Evolutionary conservation across 2,797 vertebrate species (phyloP), one percentile per base, ranked within the genome.

Genomic region (Nannoperca obscura): DNA sequence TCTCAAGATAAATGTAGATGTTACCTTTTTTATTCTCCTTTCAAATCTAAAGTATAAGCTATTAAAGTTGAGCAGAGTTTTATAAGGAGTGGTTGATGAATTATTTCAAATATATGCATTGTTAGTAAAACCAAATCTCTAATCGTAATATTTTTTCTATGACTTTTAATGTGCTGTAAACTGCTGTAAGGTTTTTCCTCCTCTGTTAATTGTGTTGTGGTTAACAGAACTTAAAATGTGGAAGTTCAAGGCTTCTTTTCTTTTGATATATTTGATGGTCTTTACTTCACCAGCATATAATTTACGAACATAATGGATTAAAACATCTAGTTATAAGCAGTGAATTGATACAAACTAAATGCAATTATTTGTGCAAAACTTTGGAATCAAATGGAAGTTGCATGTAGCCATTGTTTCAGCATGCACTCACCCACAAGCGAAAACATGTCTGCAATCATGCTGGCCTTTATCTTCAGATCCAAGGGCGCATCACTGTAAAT

Each of bases 381-480:
- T 14, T 71, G 27, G 24, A 86, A 66, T 55, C 38, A 61, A 60
- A 50, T 36, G n/a, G 40, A 70, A 63, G 61, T 54, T 82, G 50
- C 22, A 70, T 78, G 69, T 36, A 73, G 38, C 61, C 64, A 73
- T 54, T 71, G 52, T 68, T 76, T 74, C 53, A 72, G 57, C 76
- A 54, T 57, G 67, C 22, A 97, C 98, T 98, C 86, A 98, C 98
- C 98, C 92, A 99, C 96, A 90, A 99, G 96, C 64, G 97, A 99
- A 92, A 99, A 97, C 98, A 99, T 99, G 93, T 99, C 98, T 76
- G 98, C 97, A 80, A 99, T 97, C 97, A 99, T 97, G 92, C 97
- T 99, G 92, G 98, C 98, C 96, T 99, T 99, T 94, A 99, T 97
- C 95, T 99, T 99, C 92, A 99, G 91, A 92, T 99, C 98, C 95